Evolutionary conservation across 2,888 invertebrate genomes (phyloP), one percentile per base, ranked within the genome.

Genomic region (Conops quadrifasciatus): DNA sequence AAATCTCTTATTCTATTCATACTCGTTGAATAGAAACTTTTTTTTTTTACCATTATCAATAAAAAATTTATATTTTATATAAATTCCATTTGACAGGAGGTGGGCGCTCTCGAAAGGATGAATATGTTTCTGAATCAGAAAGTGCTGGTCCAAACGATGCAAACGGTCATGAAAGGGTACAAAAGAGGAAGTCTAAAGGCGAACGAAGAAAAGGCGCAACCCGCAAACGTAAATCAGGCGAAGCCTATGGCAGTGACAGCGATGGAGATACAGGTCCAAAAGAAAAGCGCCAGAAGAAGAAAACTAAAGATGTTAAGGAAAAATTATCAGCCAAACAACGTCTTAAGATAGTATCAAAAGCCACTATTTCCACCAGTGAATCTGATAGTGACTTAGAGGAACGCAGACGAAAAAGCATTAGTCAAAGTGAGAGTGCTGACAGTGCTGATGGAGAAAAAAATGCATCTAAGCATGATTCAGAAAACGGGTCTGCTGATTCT

Each of bases 361-460:
- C 94, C 71, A 96, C 95, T 0, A 97, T 98, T 77, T 97, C 97
- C 0, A 96, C 96, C 0, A 93, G 93, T 73, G 95, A 94, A 81
- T 94, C 94, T 3, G 84, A 84, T 43, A 84, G 85, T 68, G 84
- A 84, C 63, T 74, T 74, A 43, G 74, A 71, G 15, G 0, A 91
- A 90, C 77, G 77, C 24, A 78, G 75, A 56, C 75, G 77, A 26
- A 75, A 87, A 88, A 73, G 71, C 21, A 75, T 71, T 30, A 82
- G 82, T 49, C 76, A 87, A 87, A 78, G 77, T 45, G 78, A 76
- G 49, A 81, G 77, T 19, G 82, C 80, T 59, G 81, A 77, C 53
- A 82, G 79, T 58, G 80, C 78, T 71, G 77, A 77, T 21, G 76
- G 75, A 9, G 75, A 58, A 15, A 77, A 74, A 28, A 74, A 75